phyloP scores from a whole-genome alignment of 2,888 invertebrate species.

The Nipponacmea schrenckii region DNA sequence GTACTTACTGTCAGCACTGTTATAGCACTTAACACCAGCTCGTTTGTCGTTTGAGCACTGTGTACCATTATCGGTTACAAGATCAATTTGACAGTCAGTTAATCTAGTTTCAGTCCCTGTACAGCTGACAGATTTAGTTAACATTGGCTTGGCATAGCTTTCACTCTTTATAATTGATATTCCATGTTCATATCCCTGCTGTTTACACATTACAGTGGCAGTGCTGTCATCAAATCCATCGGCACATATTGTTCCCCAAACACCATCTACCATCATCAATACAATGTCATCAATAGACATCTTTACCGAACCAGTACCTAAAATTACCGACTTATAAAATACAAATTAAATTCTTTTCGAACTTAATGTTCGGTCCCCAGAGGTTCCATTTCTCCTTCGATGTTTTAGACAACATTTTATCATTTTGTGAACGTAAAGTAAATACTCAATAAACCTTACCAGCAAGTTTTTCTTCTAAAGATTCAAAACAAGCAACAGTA shows the following conservation, averaged over 20 bases:
- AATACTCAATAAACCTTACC: no score
- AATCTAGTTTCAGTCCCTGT: neutral
- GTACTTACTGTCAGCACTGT: neutral
- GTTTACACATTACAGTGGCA: neutral
- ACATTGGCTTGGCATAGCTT: neutral
- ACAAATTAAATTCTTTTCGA: no score
- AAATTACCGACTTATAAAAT: no score
- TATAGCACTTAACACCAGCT: neutral
- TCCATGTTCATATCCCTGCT: neutral
- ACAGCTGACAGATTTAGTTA: neutral
- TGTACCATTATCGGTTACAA: neutral
- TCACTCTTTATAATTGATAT: neutral
- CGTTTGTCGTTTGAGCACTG: no score
- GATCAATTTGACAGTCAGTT: neutral
- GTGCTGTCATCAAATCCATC: neutral
- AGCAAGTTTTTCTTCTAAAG: no score
- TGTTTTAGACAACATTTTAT: no score
- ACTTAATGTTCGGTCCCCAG: no score
- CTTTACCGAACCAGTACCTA: no score
- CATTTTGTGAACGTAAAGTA: no score
- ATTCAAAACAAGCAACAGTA: no score
- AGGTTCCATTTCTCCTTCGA: no score
- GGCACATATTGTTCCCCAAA: neutral
- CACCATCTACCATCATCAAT: neutral
- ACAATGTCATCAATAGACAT: no score